Evolutionary conservation across 2,888 invertebrate genomes (phyloP).

Genomic region (Heteromurus nitidus): DNA sequence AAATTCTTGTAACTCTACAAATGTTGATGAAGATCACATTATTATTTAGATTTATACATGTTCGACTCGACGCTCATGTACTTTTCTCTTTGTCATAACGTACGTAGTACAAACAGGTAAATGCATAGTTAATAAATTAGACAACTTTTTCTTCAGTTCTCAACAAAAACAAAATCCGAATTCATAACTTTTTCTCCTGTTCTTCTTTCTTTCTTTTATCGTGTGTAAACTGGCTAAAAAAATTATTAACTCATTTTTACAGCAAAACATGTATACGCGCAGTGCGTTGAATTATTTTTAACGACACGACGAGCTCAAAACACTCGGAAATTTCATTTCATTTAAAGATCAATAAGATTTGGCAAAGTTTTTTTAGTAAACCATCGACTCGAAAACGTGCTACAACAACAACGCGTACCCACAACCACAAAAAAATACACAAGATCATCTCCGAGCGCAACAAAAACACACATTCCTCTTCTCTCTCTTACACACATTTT

Average conservation of each 20-base stretch:
- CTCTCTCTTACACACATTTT: neutral
- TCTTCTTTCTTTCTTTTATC: neutral
- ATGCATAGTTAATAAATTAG: conserved; percentile 51
- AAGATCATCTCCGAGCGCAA: no score
- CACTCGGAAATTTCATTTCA: conserved; percentile 40
- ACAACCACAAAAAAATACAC: no score
- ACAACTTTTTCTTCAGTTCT: conserved; percentile 17
- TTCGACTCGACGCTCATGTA: conserved; percentile 15
- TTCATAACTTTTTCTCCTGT: neutral
- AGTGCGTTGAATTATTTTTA: no score
- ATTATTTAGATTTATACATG: conserved; percentile 35
- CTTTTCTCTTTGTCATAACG: no score
- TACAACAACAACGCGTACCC: conserved; percentile 9
- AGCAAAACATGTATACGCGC: conserved; percentile 14
- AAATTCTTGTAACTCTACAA: conserved; percentile 58
- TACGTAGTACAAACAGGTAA: conserved; percentile 45
- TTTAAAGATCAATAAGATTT: conserved; percentile 57
- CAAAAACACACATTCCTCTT: no score
- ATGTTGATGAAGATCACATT: conserved; percentile 57
- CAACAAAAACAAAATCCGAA: no score
- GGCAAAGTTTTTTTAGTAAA: conserved; percentile 43
- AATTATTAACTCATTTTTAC: conserved; percentile 19
- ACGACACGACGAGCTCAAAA: no score
- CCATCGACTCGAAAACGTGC: conserved; percentile 30
- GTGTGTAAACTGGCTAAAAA: neutral